Conservation (phyloP, 2,888 invertebrate species). For the Eilema caniola region DNA sequence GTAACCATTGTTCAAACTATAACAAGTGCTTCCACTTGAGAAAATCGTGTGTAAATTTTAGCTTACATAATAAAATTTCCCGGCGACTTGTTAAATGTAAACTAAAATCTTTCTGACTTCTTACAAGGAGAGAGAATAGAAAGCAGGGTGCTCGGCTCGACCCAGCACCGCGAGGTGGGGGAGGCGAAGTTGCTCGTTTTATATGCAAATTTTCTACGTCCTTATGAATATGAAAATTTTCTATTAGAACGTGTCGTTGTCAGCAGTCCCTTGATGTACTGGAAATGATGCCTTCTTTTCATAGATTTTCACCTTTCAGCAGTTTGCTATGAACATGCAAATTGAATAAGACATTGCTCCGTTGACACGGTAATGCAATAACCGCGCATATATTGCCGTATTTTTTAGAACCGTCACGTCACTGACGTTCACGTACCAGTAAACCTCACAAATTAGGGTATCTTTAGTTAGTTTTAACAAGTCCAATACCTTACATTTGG, state of each 20-base stretch:
- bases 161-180: constrained; percentile 63
- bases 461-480: too few species aligned
- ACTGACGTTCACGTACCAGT: too few species aligned
- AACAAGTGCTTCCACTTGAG: constrained; percentile 38
- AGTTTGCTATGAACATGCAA: constrained; percentile 63
- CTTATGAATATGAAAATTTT: constrained; percentile 88
- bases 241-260: constrained; percentile 86
- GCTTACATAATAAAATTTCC: constrained; percentile 47
- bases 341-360: constrained; percentile 57
- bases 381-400: not conserved
- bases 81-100: constrained; percentile 60
- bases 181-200: constrained; percentile 83
- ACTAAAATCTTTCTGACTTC: constrained; percentile 66
- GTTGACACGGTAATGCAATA: constrained; percentile 32
- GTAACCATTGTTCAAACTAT: constrained; percentile 16
- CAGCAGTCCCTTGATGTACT: constrained; percentile 80
- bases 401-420: not conserved
- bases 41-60: constrained; percentile 52
- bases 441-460: too few species aligned
- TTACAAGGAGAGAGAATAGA: constrained; percentile 75
- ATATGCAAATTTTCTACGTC: constrained; percentile 84
- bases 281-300: constrained; percentile 65
- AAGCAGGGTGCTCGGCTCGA: constrained; percentile 76
- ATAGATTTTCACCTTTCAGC: constrained; percentile 70
- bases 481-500: too few species aligned